These are phyloP conservation scores for Myrmophylax atrothorax DNA, from an alignment of 2,113 vertebrate species.

Conservation along the genomic window DNA sequence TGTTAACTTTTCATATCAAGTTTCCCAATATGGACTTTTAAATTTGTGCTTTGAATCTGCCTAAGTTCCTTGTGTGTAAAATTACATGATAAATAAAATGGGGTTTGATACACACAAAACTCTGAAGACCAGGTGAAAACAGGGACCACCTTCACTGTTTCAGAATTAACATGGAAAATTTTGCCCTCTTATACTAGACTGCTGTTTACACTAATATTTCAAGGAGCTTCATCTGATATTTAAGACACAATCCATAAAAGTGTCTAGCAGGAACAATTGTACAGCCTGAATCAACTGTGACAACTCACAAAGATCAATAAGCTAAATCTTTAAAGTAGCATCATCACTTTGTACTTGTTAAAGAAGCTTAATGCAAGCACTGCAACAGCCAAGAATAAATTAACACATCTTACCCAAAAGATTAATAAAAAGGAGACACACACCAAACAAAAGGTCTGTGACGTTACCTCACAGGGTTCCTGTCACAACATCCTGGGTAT, in stretches of 20 bases:
- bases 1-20: neutral
- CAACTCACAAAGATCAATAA: neutral
- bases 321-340: neutral
- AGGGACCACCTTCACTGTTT: neutral
- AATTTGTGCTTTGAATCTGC: neutral
- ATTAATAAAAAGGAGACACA: neutral
- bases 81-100: neutral
- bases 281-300: neutral
- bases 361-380: neutral
- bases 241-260: neutral
- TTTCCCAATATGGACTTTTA: neutral
- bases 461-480: neutral
- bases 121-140: neutral
- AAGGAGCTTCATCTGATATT: neutral
- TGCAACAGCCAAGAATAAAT: neutral
- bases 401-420: neutral
- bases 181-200: neutral
- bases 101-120: neutral
- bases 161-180: neutral
- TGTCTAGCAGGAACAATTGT: neutral
- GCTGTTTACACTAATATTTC: neutral
- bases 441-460: neutral
- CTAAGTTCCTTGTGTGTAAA: neutral
- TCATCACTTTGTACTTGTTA: neutral
- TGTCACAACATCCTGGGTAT: neutral